Conservation (phyloP, 1,140 invertebrate genomes). For the Apis dorsata region DNA sequence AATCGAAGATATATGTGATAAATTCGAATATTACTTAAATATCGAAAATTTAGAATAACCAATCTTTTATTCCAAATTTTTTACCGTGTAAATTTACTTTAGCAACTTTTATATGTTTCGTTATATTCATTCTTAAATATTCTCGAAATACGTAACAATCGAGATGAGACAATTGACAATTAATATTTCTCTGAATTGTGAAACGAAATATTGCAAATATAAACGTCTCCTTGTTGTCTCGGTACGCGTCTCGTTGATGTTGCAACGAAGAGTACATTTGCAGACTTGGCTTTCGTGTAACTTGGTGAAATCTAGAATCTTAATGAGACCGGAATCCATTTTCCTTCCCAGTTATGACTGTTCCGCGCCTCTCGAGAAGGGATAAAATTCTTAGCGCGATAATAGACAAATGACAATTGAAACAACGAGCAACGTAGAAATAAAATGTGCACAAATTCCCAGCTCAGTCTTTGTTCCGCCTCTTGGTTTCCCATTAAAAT, state of each 20-base stretch:
- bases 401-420: conserved; percentile 1
- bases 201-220: not conserved
- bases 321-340: not conserved
- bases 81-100: too few species aligned
- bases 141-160: not conserved
- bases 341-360: not conserved
- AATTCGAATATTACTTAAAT: too few species aligned
- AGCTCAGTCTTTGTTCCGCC: not conserved
- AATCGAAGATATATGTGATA: too few species aligned
- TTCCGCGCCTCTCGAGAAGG: not conserved
- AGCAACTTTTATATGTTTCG: too few species aligned
- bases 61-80: too few species aligned
- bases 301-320: conserved; percentile 16
- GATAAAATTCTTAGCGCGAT: not conserved
- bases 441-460: not conserved
- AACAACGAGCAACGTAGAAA: not conserved
- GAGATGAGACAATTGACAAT: not conserved
- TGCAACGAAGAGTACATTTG: not conserved
- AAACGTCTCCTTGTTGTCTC: not conserved
- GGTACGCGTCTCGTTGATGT: too few species aligned
- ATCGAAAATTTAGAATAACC: too few species aligned
- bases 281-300: not conserved
- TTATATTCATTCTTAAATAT: too few species aligned
- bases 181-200: not conserved
- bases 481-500: not conserved